Conservation (phyloP, 2,797 vertebrate genomes). For the Gadopsis marmoratus region DNA sequence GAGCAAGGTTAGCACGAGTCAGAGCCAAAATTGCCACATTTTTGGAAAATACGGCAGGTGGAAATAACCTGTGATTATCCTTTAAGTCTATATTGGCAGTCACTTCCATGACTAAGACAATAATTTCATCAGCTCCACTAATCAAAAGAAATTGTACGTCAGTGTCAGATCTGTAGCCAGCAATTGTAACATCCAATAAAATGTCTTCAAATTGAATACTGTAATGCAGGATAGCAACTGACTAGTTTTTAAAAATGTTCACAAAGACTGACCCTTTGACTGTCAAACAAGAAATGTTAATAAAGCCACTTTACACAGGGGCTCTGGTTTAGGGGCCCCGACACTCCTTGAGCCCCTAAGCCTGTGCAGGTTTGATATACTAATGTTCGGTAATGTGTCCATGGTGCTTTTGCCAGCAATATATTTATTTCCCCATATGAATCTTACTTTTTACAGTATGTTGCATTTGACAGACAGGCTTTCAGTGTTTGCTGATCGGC, state of each 20-base stretch:
- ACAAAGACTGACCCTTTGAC: not conserved
- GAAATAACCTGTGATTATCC: not conserved
- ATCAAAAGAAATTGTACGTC: slow-evolving; percentile 16
- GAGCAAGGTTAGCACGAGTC: not conserved
- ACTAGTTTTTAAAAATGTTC: not conserved
- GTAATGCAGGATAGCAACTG: not conserved
- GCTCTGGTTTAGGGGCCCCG: not conserved
- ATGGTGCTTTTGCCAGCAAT: slow-evolving; percentile 5
- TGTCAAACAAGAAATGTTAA: not conserved
- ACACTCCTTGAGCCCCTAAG: no score
- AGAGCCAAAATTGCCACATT: not conserved
- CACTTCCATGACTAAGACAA: slow-evolving; percentile 12
- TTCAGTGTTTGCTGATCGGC: not conserved
- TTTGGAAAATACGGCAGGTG: not conserved
- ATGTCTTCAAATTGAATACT: not conserved
- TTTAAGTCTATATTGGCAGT: not conserved
- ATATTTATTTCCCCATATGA: not conserved
- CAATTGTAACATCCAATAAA: not conserved
- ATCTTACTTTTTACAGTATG: not conserved
- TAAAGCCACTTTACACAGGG: not conserved
- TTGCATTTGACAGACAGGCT: no score
- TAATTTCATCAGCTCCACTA: slow-evolving; percentile 20
- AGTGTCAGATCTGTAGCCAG: not conserved
- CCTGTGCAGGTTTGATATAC: not conserved
- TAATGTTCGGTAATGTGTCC: not conserved